These are phyloP conservation scores for Thysanoteuthis rhombus DNA, from an alignment of 2,888 invertebrate genomes.

Conservation along the genomic window DNA sequence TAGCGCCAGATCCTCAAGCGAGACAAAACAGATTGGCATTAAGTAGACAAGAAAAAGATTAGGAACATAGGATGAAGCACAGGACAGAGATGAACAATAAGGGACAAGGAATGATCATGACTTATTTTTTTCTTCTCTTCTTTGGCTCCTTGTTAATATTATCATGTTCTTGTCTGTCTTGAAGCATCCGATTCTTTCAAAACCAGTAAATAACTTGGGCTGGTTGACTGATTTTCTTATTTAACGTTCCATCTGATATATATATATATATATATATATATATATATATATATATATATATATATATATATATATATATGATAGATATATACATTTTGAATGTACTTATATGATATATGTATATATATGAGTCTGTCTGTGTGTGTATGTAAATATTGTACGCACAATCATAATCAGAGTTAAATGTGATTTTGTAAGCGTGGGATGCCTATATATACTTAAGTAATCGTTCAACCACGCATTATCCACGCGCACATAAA, in stretches of 20 bases:
- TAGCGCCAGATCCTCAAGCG: not conserved
- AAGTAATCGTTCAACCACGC: no score
- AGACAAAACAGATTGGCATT: not conserved
- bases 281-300: conserved; percentile 12
- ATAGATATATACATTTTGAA: not conserved
- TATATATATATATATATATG: not conserved
- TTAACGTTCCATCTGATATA: not conserved
- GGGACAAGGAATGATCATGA: not conserved
- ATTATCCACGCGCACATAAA: no score
- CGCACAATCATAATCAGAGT: no score
- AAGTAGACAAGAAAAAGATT: not conserved
- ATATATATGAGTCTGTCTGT: not conserved
- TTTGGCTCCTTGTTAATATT: not conserved
- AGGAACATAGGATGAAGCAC: not conserved
- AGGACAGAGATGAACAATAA: not conserved
- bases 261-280: conserved; percentile 12
- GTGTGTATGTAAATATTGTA: not conserved
- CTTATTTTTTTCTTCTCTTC: not conserved
- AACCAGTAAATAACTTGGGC: conserved; percentile 12
- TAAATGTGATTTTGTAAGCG: no score
- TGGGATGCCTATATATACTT: no score
- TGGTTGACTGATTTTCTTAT: not conserved
- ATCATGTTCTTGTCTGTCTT: not conserved
- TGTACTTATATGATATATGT: conserved; percentile 12
- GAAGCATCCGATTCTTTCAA: not conserved